phyloP scores from a whole-genome alignment of 1,140 invertebrate genomes.

The Drosophila albomicans region DNA sequence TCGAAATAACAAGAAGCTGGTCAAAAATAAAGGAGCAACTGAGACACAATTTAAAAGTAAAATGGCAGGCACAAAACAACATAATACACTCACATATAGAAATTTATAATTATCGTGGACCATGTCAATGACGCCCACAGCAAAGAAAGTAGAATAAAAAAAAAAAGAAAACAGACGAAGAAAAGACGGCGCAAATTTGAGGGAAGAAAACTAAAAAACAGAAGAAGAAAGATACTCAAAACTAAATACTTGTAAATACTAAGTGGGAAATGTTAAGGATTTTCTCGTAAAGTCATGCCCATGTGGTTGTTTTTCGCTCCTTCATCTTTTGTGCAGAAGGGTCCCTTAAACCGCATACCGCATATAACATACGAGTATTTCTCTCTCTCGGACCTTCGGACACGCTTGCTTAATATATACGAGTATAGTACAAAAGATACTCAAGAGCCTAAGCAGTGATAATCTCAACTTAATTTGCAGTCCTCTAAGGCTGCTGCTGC shows the following conservation, averaged over 20 bases:
- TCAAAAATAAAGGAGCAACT: background rate
- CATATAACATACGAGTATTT: too few species aligned
- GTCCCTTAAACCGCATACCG: slow-evolving; percentile 19
- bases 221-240: slow-evolving; percentile 14
- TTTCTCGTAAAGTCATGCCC: slow-evolving; percentile 80
- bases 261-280: slow-evolving; percentile 65
- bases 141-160: background rate
- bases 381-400: slow-evolving; percentile 41
- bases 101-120: slow-evolving; percentile 1
- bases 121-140: slow-evolving; percentile 1
- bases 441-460: slow-evolving; percentile 58
- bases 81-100: background rate
- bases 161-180: too few species aligned
- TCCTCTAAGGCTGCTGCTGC: slow-evolving; percentile 1
- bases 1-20: too few species aligned
- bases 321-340: slow-evolving; percentile 16
- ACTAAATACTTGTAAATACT: slow-evolving; percentile 61
- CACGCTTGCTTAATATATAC: slow-evolving; percentile 61
- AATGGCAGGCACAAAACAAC: background rate
- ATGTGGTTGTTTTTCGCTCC: slow-evolving; percentile 14
- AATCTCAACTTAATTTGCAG: slow-evolving; percentile 76
- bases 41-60: background rate
- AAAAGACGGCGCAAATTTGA: background rate
- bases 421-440: slow-evolving; percentile 28
- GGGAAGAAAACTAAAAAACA: slow-evolving; percentile 4